Conservation (phyloP, 37 sponge, comb jelly and placozoan genomes). For the Tethya wilhelma region DNA sequence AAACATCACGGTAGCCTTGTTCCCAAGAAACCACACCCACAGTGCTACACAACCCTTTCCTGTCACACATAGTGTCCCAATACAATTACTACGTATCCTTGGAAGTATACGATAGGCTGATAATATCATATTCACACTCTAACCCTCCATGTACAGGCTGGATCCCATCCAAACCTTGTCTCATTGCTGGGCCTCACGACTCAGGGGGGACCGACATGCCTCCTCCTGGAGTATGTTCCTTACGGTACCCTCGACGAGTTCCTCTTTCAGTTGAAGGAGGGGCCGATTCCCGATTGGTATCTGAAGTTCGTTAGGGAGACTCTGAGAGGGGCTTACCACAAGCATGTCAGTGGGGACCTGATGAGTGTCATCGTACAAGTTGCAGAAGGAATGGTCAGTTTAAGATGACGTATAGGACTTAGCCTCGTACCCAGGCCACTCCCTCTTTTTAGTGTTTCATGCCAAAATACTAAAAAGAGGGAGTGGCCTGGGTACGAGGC, state of each 20-base stretch:
- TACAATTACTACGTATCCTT: not conserved
- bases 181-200: slow-evolving; percentile 31
- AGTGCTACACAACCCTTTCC: too few relatives aligned
- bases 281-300: slow-evolving; percentile 82
- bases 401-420: too few relatives aligned
- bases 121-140: not conserved
- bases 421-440: too few relatives aligned
- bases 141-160: slow-evolving; percentile 40
- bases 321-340: slow-evolving; percentile 25
- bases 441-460: too few relatives aligned
- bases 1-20: too few relatives aligned
- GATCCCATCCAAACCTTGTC: slow-evolving; percentile 55
- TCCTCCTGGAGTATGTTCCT: slow-evolving; percentile 56
- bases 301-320: slow-evolving; percentile 11
- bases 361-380: slow-evolving; percentile 67
- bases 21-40: too few relatives aligned
- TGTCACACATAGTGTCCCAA: not conserved
- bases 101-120: not conserved
- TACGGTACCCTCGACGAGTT: slow-evolving; percentile 63
- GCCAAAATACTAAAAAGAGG: too few relatives aligned
- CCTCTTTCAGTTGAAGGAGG: slow-evolving; percentile 43
- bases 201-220: slow-evolving; percentile 34
- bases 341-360: slow-evolving; percentile 52
- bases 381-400: slow-evolving; percentile 64
- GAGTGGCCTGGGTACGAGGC: too few relatives aligned